Evolutionary conservation across 2,797 vertebrate species (phyloP).

Genomic region (Amphiprion clarkii): DNA sequence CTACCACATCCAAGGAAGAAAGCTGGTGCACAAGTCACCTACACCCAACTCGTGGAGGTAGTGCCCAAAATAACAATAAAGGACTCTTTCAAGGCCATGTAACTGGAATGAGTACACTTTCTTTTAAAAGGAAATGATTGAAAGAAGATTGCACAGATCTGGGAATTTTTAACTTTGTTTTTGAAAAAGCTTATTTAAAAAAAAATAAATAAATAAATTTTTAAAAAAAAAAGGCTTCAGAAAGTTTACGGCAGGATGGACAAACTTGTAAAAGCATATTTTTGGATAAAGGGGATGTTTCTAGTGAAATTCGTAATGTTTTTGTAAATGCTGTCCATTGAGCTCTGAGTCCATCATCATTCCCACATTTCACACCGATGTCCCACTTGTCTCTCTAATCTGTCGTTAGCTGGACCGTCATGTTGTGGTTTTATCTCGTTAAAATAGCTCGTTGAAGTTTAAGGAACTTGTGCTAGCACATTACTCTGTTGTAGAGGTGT

Average conservation of each 20-base stretch:
- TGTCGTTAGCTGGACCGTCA: not conserved
- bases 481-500: slow-evolving; percentile 29
- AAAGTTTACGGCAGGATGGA: slow-evolving; percentile 56
- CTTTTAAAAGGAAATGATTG: slow-evolving; percentile 47
- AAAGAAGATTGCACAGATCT: slow-evolving; percentile 73
- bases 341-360: slow-evolving; percentile 53
- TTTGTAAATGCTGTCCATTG: slow-evolving; percentile 33
- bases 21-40: no score
- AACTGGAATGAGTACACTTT: no score
- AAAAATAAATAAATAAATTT: no score
- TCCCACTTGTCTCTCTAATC: slow-evolving; percentile 34
- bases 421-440: slow-evolving; percentile 2
- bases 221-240: slow-evolving; percentile 28
- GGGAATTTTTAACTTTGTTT: slow-evolving; percentile 49
- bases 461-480: slow-evolving; percentile 50
- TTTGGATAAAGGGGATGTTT: slow-evolving; percentile 52
- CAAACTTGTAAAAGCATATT: slow-evolving; percentile 70
- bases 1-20: no score
- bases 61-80: no score
- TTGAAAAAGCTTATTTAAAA: no score
- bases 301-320: slow-evolving; percentile 13
- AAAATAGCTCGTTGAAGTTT: slow-evolving; percentile 4
- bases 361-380: slow-evolving; percentile 34
- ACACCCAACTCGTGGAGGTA: no score
- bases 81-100: no score